A percentile compares a stretch with the other conserved stretches of the same genome.
Conservation (phyloP, 2,113 vertebrate genomes). For the Lasiurus cinereus region DNA sequence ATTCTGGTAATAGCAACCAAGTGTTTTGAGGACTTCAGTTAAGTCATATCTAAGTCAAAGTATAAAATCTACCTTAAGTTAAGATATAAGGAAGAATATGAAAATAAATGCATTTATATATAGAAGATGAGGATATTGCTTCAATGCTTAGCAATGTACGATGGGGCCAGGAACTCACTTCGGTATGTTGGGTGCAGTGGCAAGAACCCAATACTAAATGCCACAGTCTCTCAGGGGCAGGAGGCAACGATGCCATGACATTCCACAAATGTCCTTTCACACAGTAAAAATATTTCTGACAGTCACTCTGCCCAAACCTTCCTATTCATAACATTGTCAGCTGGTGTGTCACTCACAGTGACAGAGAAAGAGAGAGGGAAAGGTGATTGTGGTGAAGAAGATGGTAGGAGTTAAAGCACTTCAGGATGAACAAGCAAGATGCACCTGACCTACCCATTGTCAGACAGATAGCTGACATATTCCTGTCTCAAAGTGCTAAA, state of each 20-base stretch:
- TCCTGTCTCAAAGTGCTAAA: background rate
- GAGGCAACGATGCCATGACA: slow-evolving; percentile 67
- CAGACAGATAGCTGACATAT: background rate
- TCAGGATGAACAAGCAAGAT: slow-evolving; percentile 7
- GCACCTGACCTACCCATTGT: background rate
- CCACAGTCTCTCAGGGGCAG: slow-evolving; percentile 70
- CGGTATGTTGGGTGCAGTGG: slow-evolving; percentile 55
- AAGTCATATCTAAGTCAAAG: slow-evolving; percentile 38
- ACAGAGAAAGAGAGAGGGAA: slow-evolving; percentile 67
- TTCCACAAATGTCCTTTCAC: slow-evolving; percentile 81
- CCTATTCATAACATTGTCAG: slow-evolving; percentile 76
- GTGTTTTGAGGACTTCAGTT: slow-evolving; percentile 49
- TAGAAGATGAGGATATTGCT: slow-evolving; percentile 41
- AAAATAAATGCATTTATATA: slow-evolving; percentile 53
- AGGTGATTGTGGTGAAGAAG: slow-evolving; percentile 15
- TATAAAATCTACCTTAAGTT: slow-evolving; percentile 41
- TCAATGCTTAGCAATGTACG: slow-evolving; percentile 26
- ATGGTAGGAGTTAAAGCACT: slow-evolving; percentile 45
- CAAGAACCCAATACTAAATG: slow-evolving; percentile 66
- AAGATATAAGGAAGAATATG: background rate
- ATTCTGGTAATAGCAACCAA: slow-evolving; percentile 62
- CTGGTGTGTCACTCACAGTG: slow-evolving; percentile 73
- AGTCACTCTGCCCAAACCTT: slow-evolving; percentile 77
- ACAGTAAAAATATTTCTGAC: slow-evolving; percentile 81
- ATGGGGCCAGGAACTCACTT: slow-evolving; percentile 62